Base-by-base conservation (phyloP, 2,888 invertebrate species). In the Diachrysia chrysitis region DNA sequence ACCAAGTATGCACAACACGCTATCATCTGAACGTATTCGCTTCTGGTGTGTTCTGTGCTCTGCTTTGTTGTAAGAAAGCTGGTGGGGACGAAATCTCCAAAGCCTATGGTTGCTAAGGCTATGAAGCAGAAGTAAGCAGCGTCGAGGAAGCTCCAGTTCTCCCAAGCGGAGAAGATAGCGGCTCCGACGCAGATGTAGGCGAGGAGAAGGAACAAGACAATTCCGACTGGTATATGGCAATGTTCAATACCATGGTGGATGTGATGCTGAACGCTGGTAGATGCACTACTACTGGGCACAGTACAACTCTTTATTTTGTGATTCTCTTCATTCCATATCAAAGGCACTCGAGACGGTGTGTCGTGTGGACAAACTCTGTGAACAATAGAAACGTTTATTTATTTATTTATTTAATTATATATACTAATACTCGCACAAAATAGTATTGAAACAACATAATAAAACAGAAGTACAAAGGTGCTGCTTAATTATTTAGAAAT, bases 71-170 rank as follows among this genome's bases (percentile, higher is more conserved):
- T 93, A 5, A 93, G 77, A 68, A 96, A 95, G 69, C 96, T 96
- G 23, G 95, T 95, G 0, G 97, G 97, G 65, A 97, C 96, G 79
- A 97, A 96, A 87, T 98, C 98, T 5, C 97, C 98, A 77, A 98
- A 97, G 46, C 98, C 98, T 70, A 98, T 98, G 3, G 98, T 98
- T 0, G 98, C 97, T 77, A 98, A 94, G 2, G 98, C 98, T 76
- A 98, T 97, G 90, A 98, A 98, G 88, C 98, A 98, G 91, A 98
- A 98, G 92, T 98, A 98, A 4, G 97, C 97, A 9, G 97, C 97
- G 87, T 98, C 98, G 55, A 98, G 95, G 87, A 97, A 97, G 69
- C 96, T 97, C 97, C 98, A 98, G 83, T 97, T 97, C 86, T 97
- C 97, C 96, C 97, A 97, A n/a, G 97, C 95, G 19, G 97, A 97